A percentile compares a stretch with the other conserved stretches of the same genome.
These are phyloP conservation scores for Trichomycterus rosablanca DNA, from an alignment of 2,113 vertebrate genomes.

Conservation along the genomic window DNA sequence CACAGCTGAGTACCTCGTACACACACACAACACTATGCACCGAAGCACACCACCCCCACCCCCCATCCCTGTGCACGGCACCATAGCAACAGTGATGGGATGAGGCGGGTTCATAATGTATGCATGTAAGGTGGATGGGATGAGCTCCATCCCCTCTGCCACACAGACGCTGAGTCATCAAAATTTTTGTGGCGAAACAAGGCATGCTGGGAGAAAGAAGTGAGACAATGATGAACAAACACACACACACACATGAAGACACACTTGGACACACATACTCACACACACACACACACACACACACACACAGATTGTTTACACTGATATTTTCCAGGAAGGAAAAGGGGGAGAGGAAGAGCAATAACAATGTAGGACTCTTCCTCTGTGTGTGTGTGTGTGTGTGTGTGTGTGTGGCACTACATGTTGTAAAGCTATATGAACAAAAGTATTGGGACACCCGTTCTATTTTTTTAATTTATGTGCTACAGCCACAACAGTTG, in stretches of 20 bases:
- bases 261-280: background rate
- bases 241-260: slow-evolving; percentile 15
- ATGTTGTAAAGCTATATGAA: too few relatives aligned
- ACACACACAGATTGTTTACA: background rate
- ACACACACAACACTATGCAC: slow-evolving; percentile 16
- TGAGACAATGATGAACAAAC: slow-evolving; percentile 34
- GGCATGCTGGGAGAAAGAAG: slow-evolving; percentile 50
- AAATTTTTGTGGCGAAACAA: slow-evolving; percentile 61
- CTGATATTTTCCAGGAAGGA: slow-evolving; percentile 5
- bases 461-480: too few relatives aligned
- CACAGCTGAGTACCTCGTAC: background rate
- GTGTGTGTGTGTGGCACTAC: background rate
- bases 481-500: too few relatives aligned
- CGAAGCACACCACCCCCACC: slow-evolving; percentile 28
- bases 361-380: background rate
- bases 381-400: slow-evolving; percentile 25
- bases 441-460: too few relatives aligned
- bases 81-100: slow-evolving; percentile 36
- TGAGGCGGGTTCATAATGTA: slow-evolving; percentile 35
- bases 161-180: slow-evolving; percentile 54
- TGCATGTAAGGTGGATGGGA: slow-evolving; percentile 28
- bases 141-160: slow-evolving; percentile 13
- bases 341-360: background rate
- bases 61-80: slow-evolving; percentile 12
- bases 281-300: slow-evolving; percentile 30